Base-by-base conservation (phyloP, 92 coral and sea anemone species). In the Bergia sp. region DNA sequence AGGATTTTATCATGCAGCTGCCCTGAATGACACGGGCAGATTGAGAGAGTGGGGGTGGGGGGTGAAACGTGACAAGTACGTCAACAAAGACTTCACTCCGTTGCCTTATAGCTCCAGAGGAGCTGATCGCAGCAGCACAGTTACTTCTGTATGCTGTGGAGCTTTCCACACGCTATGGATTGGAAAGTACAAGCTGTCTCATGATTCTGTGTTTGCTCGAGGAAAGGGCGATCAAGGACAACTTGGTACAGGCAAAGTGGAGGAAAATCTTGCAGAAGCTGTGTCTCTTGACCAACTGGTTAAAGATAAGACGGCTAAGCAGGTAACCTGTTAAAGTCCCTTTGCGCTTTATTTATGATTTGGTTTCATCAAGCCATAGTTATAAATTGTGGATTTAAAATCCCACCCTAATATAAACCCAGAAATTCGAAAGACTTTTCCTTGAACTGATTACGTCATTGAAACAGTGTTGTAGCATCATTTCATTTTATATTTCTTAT, bases 121-220 rank as follows among this genome's bases (percentile, higher is more conserved):
- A 85, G 86, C 75, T 4, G 44, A 87, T 23, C 57, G 92, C 79
- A 81, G 45, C 61, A 71, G 85, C 61, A 81, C 44, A 3, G 96
- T 94, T 58, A 90, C 39, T 20, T 76, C 92, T 5, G 76, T 94
- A 72, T 89, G 93, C 9, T 94, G 96, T 84, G 96, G 96, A 20
- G 92, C 90, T 39, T 91, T 76, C 76, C 96, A 94, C 71, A 73
- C 96, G 23, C 88, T 94, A 20, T 47, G 90, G 37, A 29, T 90
- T 50, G 91, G 89, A 37, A 77, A 92, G 45, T 82, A 67, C 47
- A 81, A 21, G 42, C 44, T 79, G 38, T 91, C 58, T 64, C 36
- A 53, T n/a, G 90, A 90, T 15, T 67, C 87, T 1, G 80, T 91
- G 83, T 94, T 69, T 82, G 64, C 93, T n/a, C 93, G 96, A 91